A percentile compares a stretch with the other conserved stretches of the same genome.
phyloP scores from a whole-genome alignment of 1,140 invertebrate genomes.

The Drosophila aff. region DNA sequence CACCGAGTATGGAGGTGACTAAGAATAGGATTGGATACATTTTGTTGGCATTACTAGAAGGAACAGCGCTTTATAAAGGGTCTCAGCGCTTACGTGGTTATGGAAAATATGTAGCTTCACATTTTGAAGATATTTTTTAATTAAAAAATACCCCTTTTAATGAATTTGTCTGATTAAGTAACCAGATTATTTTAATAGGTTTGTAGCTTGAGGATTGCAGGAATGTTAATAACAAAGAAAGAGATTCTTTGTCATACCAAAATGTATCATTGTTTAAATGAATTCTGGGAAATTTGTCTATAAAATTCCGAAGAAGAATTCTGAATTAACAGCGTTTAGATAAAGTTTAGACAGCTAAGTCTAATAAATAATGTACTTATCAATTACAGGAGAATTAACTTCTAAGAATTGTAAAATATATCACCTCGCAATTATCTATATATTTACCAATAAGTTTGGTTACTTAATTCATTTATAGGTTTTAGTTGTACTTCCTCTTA shows the following conservation, averaged over 20 bases:
- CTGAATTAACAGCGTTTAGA: neutral
- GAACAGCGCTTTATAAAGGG: neutral
- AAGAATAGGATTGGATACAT: neutral
- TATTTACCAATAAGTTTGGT: neutral
- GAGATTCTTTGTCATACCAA: neutral
- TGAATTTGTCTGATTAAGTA: neutral
- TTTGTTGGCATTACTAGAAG: neutral
- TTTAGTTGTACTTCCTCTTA: too few relatives aligned
- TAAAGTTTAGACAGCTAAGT: neutral
- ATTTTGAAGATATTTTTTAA: neutral
- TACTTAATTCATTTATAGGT: neutral
- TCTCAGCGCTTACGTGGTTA: neutral
- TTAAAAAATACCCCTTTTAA: neutral
- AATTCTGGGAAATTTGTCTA: neutral
- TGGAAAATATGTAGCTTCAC: neutral
- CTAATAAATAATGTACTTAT: neutral
- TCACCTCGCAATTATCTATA: neutral
- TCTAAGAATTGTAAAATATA: neutral
- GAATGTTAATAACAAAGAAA: neutral
- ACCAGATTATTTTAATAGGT: neutral
- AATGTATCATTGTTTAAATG: neutral
- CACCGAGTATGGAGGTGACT: neutral
- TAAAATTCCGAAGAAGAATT: neutral
- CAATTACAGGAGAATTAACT: neutral
- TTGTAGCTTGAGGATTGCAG: neutral